These are phyloP conservation scores for Ptyas mucosa DNA, from an alignment of 2,113 vertebrate species.

Conservation along the genomic window DNA sequence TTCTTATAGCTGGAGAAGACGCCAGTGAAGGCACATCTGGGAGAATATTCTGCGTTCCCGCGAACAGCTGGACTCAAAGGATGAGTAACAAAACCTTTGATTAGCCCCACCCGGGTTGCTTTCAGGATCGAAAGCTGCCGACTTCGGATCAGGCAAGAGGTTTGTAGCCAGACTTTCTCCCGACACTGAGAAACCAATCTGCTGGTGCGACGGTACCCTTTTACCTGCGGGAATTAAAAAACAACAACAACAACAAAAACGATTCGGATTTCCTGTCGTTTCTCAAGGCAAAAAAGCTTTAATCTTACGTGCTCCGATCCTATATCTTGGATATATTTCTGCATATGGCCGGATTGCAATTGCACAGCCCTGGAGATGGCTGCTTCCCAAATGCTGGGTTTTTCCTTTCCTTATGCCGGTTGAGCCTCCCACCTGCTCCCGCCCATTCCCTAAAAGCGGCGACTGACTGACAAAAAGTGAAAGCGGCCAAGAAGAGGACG, in stretches of 20 bases:
- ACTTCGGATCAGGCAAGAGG: not conserved
- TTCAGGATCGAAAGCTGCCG: not conserved
- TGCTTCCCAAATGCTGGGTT: slow-evolving; percentile 14
- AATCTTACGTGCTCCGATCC: not conserved
- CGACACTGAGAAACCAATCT: not conserved
- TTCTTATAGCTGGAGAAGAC: not conserved
- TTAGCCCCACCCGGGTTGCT: not conserved
- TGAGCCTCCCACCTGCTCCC: slow-evolving; percentile 39
- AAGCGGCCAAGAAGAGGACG: not conserved
- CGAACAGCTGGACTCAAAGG: not conserved
- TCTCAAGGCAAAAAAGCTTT: too few species aligned
- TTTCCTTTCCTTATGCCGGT: not conserved
- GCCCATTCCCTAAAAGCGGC: slow-evolving; percentile 37
- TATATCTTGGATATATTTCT: not conserved
- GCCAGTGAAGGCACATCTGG: not conserved
- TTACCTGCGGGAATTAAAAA: not conserved
- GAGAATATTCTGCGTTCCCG: not conserved
- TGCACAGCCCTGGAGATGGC: slow-evolving; percentile 20
- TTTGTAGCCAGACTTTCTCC: not conserved
- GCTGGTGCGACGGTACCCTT: not conserved
- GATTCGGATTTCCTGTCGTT: not conserved
- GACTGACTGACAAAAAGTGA: not conserved
- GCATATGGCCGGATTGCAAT: too few species aligned
- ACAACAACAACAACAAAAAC: too few species aligned
- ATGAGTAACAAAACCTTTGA: not conserved